phyloP scores from a whole-genome alignment of 1,140 invertebrate species.

The Trypoxylus dichotomus region DNA sequence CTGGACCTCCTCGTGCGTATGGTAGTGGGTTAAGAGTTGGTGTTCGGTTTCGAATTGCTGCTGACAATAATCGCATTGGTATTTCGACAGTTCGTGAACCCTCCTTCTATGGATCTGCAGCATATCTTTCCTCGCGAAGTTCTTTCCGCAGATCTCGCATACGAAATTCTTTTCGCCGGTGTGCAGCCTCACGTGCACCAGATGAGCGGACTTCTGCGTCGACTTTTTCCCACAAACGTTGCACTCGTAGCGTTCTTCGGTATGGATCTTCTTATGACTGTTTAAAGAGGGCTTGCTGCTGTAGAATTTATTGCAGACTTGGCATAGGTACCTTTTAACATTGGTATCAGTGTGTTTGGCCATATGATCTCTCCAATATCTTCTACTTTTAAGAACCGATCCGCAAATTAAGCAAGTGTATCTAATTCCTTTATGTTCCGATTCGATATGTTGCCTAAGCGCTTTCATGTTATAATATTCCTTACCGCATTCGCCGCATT shows the following conservation, averaged over 20 bases:
- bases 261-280: conserved; percentile 65
- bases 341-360: conserved; percentile 17
- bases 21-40: conserved; percentile 31
- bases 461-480: conserved; percentile 23
- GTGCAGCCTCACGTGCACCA: conserved; percentile 45
- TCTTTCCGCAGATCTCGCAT: conserved; percentile 81
- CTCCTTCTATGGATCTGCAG: conserved; percentile 57
- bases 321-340: conserved; percentile 37
- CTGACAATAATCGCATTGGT: conserved; percentile 26
- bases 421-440: conserved; percentile 26
- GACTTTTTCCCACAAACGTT: conserved; percentile 53
- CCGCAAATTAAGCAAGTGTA: conserved; percentile 29
- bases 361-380: conserved; percentile 16
- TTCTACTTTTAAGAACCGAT: background rate
- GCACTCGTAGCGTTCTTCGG: conserved; percentile 44
- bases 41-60: conserved; percentile 32
- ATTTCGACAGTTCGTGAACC: conserved; percentile 22
- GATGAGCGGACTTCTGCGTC: conserved; percentile 45
- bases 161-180: conserved; percentile 72
- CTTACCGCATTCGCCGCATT: conserved; percentile 20
- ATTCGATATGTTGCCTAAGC: conserved; percentile 26
- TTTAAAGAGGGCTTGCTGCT: conserved; percentile 32
- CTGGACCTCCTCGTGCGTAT: conserved; percentile 27
- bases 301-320: conserved; percentile 39
- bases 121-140: conserved; percentile 92